These are phyloP conservation scores for Melieria omissa DNA, from an alignment of 2,888 invertebrate genomes.

Conservation along the genomic window DNA sequence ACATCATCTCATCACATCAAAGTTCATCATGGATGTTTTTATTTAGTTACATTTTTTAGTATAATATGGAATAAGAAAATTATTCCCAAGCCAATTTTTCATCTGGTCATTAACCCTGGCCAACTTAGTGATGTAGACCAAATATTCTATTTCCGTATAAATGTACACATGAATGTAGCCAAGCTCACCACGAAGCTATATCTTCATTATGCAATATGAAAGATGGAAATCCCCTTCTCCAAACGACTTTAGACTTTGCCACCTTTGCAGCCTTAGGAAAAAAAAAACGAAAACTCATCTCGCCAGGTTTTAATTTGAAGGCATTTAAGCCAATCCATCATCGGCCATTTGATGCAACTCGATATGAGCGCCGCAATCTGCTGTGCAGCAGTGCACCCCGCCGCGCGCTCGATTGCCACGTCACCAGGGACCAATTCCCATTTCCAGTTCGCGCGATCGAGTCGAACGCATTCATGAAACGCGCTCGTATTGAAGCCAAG, in stretches of 20 bases:
- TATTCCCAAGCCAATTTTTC: too few relatives aligned
- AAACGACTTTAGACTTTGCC: conserved; percentile 5
- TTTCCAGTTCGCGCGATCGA: conserved; percentile 36
- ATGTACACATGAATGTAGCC: too few relatives aligned
- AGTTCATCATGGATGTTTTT: too few relatives aligned
- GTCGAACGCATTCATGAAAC: neutral
- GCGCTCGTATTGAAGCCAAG: neutral
- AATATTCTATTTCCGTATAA: too few relatives aligned
- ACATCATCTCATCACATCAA: too few relatives aligned
- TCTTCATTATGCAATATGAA: too few relatives aligned
- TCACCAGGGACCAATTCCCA: conserved; percentile 67
- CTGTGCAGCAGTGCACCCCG: conserved; percentile 63
- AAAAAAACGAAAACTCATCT: conserved; percentile 48
- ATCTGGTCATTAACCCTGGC: too few relatives aligned
- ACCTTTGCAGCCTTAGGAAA: neutral
- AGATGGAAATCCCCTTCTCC: conserved; percentile 8
- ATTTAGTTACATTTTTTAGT: too few relatives aligned
- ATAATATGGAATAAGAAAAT: too few relatives aligned
- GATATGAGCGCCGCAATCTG: conserved; percentile 64
- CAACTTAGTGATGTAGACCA: too few relatives aligned
- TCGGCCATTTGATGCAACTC: conserved; percentile 54
- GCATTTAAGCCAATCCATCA: conserved; percentile 65
- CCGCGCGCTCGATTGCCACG: conserved; percentile 66
- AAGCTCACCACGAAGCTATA: too few relatives aligned
- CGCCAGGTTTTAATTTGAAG: conserved; percentile 63